Conservation (phyloP, 2,797 vertebrate species). For the Diglossa cyanea region DNA sequence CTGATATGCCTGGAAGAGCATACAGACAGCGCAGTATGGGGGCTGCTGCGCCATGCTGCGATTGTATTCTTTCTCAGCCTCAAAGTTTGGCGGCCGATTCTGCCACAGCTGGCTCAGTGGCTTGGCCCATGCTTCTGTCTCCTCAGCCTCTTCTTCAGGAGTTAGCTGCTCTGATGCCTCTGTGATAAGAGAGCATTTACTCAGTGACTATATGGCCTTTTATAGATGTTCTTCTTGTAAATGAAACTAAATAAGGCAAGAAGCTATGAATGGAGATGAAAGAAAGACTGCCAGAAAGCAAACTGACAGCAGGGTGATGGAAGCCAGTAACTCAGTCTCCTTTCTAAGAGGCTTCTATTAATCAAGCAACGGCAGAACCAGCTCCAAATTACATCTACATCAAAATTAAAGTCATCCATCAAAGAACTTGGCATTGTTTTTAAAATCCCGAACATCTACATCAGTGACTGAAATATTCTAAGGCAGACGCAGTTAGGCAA, state of each 20-base stretch:
- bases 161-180: slow-evolving; percentile 82
- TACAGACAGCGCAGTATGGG: slow-evolving; percentile 91
- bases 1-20: slow-evolving; percentile 91
- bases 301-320: not conserved
- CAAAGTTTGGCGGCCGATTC: slow-evolving; percentile 84
- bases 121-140: slow-evolving; percentile 91
- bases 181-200: slow-evolving; percentile 42
- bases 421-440: not conserved
- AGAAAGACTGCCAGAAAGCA: not conserved
- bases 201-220: not conserved
- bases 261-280: not conserved
- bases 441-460: not conserved
- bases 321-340: not conserved
- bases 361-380: not conserved
- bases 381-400: not conserved
- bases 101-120: slow-evolving; percentile 91
- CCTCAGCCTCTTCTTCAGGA: slow-evolving; percentile 80
- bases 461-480: not conserved
- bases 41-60: slow-evolving; percentile 83
- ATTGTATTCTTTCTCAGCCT: slow-evolving; percentile 90
- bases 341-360: not conserved
- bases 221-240: not conserved
- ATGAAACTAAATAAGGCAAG: not conserved
- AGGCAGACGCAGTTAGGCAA: not conserved
- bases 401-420: not conserved